phyloP scores from a whole-genome alignment of 2,888 invertebrate species.

The Ormyrus pomaceus region DNA sequence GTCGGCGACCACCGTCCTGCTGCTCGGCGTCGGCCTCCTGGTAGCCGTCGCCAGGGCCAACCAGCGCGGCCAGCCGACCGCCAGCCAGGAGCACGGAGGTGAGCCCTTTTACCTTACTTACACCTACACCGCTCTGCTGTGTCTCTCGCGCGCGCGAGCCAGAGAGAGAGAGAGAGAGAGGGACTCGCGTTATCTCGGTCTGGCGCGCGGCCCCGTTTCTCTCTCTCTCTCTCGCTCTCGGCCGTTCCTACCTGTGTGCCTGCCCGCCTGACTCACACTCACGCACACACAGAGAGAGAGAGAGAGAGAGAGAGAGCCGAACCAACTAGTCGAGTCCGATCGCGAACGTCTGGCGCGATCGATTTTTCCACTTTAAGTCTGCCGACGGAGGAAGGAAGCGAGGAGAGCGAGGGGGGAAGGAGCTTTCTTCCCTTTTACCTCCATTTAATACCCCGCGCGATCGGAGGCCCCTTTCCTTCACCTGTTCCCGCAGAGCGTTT shows the following conservation, averaged over 20 bases:
- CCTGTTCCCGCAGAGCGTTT: not conserved
- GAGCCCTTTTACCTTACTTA: conserved; percentile 12
- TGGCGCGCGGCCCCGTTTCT: conserved; percentile 13
- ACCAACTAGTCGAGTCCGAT: conserved; percentile 37
- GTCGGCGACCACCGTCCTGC: conserved; percentile 1
- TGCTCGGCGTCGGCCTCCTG: conserved; percentile 22
- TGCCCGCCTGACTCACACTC: conserved; percentile 10
- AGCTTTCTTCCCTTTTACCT: conserved; percentile 23
- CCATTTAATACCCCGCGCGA: not conserved
- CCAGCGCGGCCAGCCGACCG: not conserved
- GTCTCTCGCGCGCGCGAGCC: not conserved
- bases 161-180: conserved; percentile 14
- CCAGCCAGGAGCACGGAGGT: conserved; percentile 49
- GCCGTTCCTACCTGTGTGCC: conserved; percentile 4
- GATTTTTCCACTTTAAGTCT: conserved; percentile 53
- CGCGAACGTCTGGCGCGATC: conserved; percentile 54
- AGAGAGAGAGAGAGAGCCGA: not conserved
- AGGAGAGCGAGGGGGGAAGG: not conserved
- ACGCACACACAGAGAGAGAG: conserved; percentile 4
- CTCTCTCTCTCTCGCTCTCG: conserved; percentile 6
- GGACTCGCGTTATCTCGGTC: conserved; percentile 36
- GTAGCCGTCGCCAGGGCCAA: conserved; percentile 27
- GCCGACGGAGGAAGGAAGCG: not conserved
- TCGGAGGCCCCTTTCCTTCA: not conserved
- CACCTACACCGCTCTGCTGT: too few relatives aligned